Evolutionary conservation across 2,797 vertebrate species (phyloP).

Genomic region (Sphenopsis melanotis): DNA sequence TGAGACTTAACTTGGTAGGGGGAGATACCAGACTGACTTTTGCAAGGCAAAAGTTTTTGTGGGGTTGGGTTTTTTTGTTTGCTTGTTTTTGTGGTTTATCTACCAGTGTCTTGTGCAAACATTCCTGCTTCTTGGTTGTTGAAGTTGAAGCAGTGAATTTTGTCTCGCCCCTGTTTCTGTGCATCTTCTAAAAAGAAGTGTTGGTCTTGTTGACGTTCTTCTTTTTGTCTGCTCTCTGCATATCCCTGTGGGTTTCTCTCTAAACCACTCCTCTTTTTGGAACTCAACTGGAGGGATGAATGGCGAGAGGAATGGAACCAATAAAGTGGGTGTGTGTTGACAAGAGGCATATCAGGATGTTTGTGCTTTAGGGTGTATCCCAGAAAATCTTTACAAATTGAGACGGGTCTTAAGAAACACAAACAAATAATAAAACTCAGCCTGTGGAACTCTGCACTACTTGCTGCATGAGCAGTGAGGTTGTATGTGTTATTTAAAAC

Average conservation of each 20-base stretch:
- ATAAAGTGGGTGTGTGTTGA: accelerated
- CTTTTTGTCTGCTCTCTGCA: background rate
- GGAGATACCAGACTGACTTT: background rate
- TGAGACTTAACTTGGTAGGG: background rate
- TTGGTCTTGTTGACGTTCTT: background rate
- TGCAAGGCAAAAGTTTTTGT: background rate
- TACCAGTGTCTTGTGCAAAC: background rate
- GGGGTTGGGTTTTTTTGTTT: accelerated
- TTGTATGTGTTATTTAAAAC: background rate
- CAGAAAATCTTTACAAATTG: background rate
- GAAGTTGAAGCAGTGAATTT: background rate
- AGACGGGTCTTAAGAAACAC: background rate
- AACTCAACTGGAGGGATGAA: background rate
- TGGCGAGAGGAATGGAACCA: background rate
- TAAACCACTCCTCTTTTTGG: background rate
- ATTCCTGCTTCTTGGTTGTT: background rate
- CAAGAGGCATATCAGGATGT: no score
- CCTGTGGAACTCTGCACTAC: background rate
- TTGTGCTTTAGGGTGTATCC: background rate
- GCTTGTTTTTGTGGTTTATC: background rate
- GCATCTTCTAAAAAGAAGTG: background rate
- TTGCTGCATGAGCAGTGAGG: background rate
- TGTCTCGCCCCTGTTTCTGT: background rate
- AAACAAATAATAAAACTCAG: background rate
- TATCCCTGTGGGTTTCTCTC: background rate